Evolutionary conservation across 2,888 invertebrate genomes (phyloP), one percentile per base, ranked within the genome.

Genomic region (Drosophila mettleri): DNA sequence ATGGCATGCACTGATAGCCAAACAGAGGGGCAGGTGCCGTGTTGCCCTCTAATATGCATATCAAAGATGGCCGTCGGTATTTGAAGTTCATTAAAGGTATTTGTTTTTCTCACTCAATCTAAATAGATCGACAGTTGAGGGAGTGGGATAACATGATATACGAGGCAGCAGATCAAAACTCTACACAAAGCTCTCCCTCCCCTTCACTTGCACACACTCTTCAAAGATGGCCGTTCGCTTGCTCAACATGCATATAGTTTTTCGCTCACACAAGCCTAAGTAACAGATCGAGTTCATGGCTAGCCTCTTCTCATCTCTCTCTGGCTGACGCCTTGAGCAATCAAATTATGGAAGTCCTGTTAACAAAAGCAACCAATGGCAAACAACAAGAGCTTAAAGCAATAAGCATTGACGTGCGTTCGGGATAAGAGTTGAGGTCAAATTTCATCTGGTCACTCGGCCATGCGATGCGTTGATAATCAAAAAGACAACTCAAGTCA

Each of bases 361-460:
- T 48, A 22, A 27, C 10, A 43, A 22, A 27, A 29, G 16, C 34
- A 20, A 24, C 18, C 43, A 46, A 54, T 41, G 16, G 34, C 29
- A 31, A 43, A 31, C 29, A 34, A 36, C 39, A 38, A 43, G 16
- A 46, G 43, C 49, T 45, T 3, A 63, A 46, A 51, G 48, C 73
- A 62, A 64, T 53, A n/a, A n/a, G n/a, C n/a, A 48, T 49, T 45
- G 60, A 43, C 61, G 73, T 45, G 49, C 61, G 58, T 24, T 45
- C 36, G 14, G 24, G 61, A 61, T 62, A 59, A 57, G 45, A 46
- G 22, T 24, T 20, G 22, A 33, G 29, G 10, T 14, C 39, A 3
- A 20, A 53, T 57, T 55, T 70, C 34, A 67, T 57, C 54, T 70
- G 75, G 49, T 53, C 74, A 73, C 49, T 51, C 61, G 45, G 33